Conservation (phyloP, 2,113 vertebrate species). For the Nycticorax nycticorax region DNA sequence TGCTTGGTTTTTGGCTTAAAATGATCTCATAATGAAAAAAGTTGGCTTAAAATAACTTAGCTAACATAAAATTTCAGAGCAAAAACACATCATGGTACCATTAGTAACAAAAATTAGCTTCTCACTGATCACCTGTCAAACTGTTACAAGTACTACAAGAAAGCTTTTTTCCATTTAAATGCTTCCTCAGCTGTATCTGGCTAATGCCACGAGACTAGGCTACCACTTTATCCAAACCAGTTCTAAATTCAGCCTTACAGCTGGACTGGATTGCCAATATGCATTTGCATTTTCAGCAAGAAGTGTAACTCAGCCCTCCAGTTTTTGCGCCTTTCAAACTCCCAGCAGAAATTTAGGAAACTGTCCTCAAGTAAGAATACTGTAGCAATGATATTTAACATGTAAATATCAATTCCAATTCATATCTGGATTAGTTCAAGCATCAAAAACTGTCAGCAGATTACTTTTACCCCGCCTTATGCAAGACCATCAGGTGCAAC, state of each 20-base stretch:
- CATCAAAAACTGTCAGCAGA: not conserved
- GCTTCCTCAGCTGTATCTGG: not conserved
- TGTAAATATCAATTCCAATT: not conserved
- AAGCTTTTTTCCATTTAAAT: not conserved
- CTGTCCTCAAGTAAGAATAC: not conserved
- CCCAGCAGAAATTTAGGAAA: not conserved
- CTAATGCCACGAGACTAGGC: not conserved
- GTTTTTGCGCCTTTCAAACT: not conserved
- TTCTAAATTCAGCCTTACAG: not conserved
- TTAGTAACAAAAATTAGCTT: not conserved
- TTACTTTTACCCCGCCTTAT: not conserved
- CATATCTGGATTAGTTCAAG: not conserved
- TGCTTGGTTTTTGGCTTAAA: not conserved
- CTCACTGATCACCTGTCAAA: not conserved
- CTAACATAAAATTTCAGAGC: not conserved
- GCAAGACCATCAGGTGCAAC: not conserved
- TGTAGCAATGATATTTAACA: not conserved
- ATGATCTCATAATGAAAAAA: not conserved
- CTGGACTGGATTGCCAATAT: not conserved
- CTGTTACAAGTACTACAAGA: not conserved
- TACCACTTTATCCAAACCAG: not conserved
- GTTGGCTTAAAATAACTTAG: not conserved
- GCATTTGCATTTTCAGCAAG: not conserved
- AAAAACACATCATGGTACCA: not conserved
- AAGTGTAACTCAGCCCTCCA: not conserved